phyloP scores from a whole-genome alignment of 2,888 invertebrate genomes.

The Caenorhabditis sinica region DNA sequence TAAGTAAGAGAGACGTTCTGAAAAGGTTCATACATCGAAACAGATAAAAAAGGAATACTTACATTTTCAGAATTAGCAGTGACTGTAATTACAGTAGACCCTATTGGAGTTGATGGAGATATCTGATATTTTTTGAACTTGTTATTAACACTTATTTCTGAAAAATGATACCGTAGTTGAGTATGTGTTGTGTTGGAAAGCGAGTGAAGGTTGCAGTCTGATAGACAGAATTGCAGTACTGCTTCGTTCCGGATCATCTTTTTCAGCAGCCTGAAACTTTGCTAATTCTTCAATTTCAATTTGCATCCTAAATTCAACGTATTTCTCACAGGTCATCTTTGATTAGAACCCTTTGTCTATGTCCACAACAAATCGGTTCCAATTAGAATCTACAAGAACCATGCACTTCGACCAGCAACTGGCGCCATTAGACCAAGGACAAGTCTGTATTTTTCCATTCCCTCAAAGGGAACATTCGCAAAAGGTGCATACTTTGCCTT shows the following conservation, averaged over 20 bases:
- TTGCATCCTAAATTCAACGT: too few species aligned
- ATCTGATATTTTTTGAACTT: conserved; percentile 46
- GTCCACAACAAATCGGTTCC: conserved; percentile 20
- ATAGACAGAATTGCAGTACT: conserved; percentile 76
- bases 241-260: conserved; percentile 74
- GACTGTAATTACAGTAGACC: conserved; percentile 66
- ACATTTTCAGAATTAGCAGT: conserved; percentile 67
- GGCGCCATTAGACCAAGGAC: conserved; percentile 59
- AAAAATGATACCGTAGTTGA: conserved; percentile 54
- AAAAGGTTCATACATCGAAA: conserved; percentile 2
- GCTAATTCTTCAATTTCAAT: neutral
- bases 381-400: conserved; percentile 31
- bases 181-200: conserved; percentile 74
- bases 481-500: conserved; percentile 43
- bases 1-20: conserved; percentile 64
- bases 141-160: neutral
- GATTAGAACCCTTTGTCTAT: conserved; percentile 1
- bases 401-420: conserved; percentile 35
- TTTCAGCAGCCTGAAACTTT: conserved; percentile 75
- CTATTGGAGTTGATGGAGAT: conserved; percentile 63
- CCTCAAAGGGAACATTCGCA: neutral
- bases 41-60: neutral
- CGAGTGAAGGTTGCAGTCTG: conserved; percentile 65
- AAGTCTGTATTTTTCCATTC: neutral
- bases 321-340: neutral